Conservation (phyloP, 2,888 invertebrate genomes). For the Spodoptera exigua region DNA sequence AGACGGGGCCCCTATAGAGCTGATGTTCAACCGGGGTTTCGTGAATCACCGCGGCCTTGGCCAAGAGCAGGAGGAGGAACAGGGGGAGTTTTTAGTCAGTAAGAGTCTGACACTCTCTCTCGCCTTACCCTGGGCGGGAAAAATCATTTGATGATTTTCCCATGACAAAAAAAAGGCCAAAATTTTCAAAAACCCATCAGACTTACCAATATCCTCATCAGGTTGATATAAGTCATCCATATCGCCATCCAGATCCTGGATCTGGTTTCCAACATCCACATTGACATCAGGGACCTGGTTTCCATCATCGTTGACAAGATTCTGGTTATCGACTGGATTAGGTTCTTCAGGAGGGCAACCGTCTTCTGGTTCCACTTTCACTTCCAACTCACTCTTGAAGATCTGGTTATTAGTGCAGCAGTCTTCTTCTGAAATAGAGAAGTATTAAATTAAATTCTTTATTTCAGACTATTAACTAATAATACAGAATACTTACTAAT, state of each 20-base stretch:
- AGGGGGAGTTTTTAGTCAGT: too few relatives aligned
- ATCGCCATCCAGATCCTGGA: neutral
- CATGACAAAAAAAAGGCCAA: too few relatives aligned
- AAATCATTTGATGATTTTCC: too few relatives aligned
- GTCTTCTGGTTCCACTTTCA: constrained; percentile 57
- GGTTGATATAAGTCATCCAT: constrained; percentile 8
- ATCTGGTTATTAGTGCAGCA: constrained; percentile 30
- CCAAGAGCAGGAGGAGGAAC: too few relatives aligned
- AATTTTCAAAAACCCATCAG: neutral
- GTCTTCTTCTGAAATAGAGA: constrained; percentile 12
- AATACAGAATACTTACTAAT: too few relatives aligned
- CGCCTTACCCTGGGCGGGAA: too few relatives aligned
- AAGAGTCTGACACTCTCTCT: too few relatives aligned
- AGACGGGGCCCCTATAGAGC: too few relatives aligned
- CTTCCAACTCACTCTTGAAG: constrained; percentile 46
- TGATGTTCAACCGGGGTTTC: too few relatives aligned
- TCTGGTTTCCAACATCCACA: constrained; percentile 18
- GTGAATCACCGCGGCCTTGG: too few relatives aligned
- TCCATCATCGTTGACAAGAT: constrained; percentile 10
- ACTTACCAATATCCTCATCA: constrained; percentile 19
- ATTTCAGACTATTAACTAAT: too few relatives aligned
- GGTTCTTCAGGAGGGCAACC: neutral
- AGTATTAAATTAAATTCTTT: too few relatives aligned
- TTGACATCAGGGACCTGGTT: constrained; percentile 22
- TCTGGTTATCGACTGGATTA: neutral